phyloP scores from a whole-genome alignment of 2,113 vertebrate genomes.

The Dissostichus mawsoni region DNA sequence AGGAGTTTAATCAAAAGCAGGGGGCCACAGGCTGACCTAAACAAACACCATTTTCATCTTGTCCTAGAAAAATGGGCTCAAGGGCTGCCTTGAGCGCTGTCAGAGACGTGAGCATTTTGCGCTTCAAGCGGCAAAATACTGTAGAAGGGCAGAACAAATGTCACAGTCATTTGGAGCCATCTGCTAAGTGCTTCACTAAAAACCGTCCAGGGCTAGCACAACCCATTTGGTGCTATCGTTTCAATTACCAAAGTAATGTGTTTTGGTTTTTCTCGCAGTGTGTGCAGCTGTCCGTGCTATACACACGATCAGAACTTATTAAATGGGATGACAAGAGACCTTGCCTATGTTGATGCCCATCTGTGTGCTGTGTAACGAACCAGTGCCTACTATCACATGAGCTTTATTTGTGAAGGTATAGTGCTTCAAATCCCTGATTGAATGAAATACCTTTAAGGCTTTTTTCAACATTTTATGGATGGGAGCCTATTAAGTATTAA shows the following conservation, averaged over 20 bases:
- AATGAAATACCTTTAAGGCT: background rate
- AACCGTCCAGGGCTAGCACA: constrained; percentile 70
- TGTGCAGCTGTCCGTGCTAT: constrained; percentile 70
- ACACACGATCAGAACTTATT: constrained; percentile 76
- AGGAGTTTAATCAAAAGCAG: constrained; percentile 54
- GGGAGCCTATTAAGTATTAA: background rate
- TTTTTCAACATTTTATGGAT: background rate
- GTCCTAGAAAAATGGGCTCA: constrained; percentile 27
- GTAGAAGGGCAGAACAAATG: constrained; percentile 71
- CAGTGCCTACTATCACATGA: constrained; percentile 9
- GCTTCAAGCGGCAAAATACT: constrained; percentile 35
- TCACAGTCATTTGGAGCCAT: constrained; percentile 78
- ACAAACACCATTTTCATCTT: constrained; percentile 51
- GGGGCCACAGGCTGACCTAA: constrained; percentile 52
- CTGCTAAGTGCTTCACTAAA: constrained; percentile 80
- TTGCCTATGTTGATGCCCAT: constrained; percentile 14
- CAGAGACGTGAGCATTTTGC: constrained; percentile 35
- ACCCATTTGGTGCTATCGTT: constrained; percentile 75
- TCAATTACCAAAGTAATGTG: constrained; percentile 70
- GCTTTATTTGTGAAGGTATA: background rate
- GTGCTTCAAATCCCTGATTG: background rate
- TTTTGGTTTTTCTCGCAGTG: constrained; percentile 67
- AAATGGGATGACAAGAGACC: constrained; percentile 60
- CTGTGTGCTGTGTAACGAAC: constrained; percentile 36
- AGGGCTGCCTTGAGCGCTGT: background rate